phyloP scores from a whole-genome alignment of 2,113 vertebrate genomes.

The Pterocles burchelli region DNA sequence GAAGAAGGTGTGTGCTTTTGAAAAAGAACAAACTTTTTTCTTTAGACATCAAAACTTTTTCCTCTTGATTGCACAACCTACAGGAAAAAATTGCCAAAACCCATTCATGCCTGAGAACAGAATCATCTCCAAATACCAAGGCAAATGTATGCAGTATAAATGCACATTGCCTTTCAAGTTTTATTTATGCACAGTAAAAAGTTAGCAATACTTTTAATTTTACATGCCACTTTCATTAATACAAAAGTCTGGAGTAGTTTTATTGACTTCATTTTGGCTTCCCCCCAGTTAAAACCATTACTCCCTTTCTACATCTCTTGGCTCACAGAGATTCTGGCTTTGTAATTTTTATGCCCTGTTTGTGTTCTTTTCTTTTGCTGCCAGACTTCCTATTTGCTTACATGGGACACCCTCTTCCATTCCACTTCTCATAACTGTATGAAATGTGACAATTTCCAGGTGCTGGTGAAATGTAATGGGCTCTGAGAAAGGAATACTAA shows the following conservation, averaged over 20 bases:
- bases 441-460: neutral
- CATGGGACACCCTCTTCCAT: neutral
- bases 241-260: slow-evolving; percentile 2
- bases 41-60: neutral
- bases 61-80: neutral
- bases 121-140: neutral
- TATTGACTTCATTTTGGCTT: slow-evolving; percentile 52
- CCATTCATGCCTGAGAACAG: neutral
- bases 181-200: slow-evolving; percentile 14
- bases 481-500: neutral
- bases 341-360: slow-evolving; percentile 42
- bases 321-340: neutral
- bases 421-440: neutral
- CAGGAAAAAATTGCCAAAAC: neutral
- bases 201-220: slow-evolving; percentile 43
- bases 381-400: slow-evolving; percentile 29
- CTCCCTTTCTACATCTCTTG: slow-evolving; percentile 31
- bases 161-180: neutral
- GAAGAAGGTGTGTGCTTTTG: neutral
- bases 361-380: neutral
- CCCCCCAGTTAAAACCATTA: slow-evolving; percentile 2
- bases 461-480: neutral
- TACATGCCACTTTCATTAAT: slow-evolving; percentile 34
- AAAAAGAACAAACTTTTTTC: neutral
- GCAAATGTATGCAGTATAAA: neutral